Conservation (phyloP, 2,797 vertebrate species). For the Enteromius argenteus region DNA sequence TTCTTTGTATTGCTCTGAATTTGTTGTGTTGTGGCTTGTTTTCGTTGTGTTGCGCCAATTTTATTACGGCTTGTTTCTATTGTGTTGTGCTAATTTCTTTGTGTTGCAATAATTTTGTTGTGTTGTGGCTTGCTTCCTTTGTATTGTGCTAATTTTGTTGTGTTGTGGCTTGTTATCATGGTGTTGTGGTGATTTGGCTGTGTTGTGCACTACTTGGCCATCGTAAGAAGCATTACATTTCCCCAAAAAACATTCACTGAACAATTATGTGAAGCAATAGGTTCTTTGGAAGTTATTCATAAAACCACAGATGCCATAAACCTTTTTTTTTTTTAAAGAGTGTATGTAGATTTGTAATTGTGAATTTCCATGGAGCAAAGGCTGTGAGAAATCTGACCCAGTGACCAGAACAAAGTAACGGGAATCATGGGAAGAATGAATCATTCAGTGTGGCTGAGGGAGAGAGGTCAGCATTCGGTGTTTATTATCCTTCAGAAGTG, state of each 20-base stretch:
- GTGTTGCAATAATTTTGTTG: no score
- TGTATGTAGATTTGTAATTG: neutral
- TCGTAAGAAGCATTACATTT: neutral
- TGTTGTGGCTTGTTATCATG: no score
- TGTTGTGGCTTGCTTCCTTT: no score
- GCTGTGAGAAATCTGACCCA: slow-evolving; percentile 1
- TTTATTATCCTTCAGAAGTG: slow-evolving; percentile 59
- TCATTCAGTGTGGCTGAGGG: neutral
- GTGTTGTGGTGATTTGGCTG: no score
- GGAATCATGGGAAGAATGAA: slow-evolving; percentile 19
- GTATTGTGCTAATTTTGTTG: no score
- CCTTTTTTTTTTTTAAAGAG: neutral
- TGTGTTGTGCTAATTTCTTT: no score
- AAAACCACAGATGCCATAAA: neutral
- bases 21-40: no score
- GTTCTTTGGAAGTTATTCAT: neutral
- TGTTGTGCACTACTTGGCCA: no score
- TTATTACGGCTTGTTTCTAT: no score
- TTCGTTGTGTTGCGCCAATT: no score
- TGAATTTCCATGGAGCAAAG: slow-evolving; percentile 61
- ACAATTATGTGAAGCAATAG: neutral
- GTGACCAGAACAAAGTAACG: neutral
- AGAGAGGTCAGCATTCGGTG: slow-evolving; percentile 35
- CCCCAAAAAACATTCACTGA: neutral
- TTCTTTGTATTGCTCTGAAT: no score